phyloP scores from a whole-genome alignment of 2,888 invertebrate genomes.

The Heliconius erato region DNA sequence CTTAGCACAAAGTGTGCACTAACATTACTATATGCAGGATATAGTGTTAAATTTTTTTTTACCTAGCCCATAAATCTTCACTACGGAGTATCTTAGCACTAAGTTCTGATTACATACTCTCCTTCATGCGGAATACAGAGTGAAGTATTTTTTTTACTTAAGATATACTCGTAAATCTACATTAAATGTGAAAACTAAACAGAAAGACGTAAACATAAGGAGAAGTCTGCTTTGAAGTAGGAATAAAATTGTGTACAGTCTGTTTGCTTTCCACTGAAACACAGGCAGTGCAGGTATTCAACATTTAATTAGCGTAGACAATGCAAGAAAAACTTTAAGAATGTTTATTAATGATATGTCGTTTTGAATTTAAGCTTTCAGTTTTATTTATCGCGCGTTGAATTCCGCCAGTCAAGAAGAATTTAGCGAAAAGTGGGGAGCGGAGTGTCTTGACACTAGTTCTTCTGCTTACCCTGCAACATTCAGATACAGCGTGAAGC shows the following conservation, averaged over 20 bases:
- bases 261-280: conserved; percentile 53
- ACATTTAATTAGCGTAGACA: conserved; percentile 45
- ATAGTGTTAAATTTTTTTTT: neutral
- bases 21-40: too few relatives aligned
- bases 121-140: neutral
- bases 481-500: neutral
- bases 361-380: neutral
- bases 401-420: neutral
- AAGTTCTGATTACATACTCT: too few relatives aligned
- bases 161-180: conserved; percentile 26
- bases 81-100: neutral
- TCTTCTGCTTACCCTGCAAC: neutral
- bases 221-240: conserved; percentile 60
- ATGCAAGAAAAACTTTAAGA: conserved; percentile 17
- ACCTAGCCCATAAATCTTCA: conserved; percentile 16
- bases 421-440: neutral
- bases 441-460: neutral
- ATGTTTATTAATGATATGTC: neutral
- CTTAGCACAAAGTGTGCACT: neutral
- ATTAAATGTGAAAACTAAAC: conserved; percentile 41
- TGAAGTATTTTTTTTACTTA: neutral
- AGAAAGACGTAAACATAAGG: conserved; percentile 50
- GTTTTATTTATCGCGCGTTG: neutral
- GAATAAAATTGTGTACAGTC: conserved; percentile 61
- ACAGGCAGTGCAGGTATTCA: conserved; percentile 45